These are phyloP conservation scores for Bergia sp. DNA, from an alignment of 92 coral and sea anemone species.

Conservation along the genomic window DNA sequence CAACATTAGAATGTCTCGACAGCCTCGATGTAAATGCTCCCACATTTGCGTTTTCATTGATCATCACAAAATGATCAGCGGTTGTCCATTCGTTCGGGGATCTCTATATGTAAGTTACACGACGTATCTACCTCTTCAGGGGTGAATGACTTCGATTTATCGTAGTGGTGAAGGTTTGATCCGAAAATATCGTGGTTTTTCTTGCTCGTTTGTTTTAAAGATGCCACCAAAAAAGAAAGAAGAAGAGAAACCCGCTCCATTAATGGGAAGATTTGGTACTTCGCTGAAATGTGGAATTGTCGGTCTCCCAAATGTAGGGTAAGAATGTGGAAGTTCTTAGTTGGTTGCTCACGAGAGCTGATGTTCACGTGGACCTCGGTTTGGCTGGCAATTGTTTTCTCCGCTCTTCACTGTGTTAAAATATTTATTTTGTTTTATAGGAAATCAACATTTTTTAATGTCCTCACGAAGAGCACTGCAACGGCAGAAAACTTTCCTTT, in stretches of 20 bases:
- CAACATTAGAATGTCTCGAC: too few relatives aligned
- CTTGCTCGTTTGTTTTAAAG: slow-evolving; percentile 56
- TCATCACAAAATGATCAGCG: neutral
- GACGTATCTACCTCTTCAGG: neutral
- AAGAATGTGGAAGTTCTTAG: slow-evolving; percentile 14
- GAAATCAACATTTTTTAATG: slow-evolving; percentile 97
- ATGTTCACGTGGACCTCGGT: slow-evolving; percentile 19
- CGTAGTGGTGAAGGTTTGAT: slow-evolving; percentile 15
- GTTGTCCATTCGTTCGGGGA: neutral
- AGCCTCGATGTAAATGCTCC: too few relatives aligned
- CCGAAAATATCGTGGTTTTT: slow-evolving; percentile 51
- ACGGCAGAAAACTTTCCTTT: slow-evolving; percentile 96
- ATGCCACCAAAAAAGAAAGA: slow-evolving; percentile 99
- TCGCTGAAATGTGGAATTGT: slow-evolving; percentile 96
- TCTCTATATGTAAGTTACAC: slow-evolving; percentile 3
- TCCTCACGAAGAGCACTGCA: slow-evolving; percentile 92
- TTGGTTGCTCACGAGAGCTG: slow-evolving; percentile 27
- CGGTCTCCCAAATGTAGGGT: slow-evolving; percentile 99
- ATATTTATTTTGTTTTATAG: slow-evolving; percentile 50
- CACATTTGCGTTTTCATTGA: too few relatives aligned
- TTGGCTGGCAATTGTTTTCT: slow-evolving; percentile 1
- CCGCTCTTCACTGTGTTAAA: slow-evolving; percentile 18
- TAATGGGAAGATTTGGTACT: slow-evolving; percentile 97
- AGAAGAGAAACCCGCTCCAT: slow-evolving; percentile 83
- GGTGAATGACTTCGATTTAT: slow-evolving; percentile 26